phyloP scores from a whole-genome alignment of 2,113 vertebrate genomes.

The Phaetusa simplex region DNA sequence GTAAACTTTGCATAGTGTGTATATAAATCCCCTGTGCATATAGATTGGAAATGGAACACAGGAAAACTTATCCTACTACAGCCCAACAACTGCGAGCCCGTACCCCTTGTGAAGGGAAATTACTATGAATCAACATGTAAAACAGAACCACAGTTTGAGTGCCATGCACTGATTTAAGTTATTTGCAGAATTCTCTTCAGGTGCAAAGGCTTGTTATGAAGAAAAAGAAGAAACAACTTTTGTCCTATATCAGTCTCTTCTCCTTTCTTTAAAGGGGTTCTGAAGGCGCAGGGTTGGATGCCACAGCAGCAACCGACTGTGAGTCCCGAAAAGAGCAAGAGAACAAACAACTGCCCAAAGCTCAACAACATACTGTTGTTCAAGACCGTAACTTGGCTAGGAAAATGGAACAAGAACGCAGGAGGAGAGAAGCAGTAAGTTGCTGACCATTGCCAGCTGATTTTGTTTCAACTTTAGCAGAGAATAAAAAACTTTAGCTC shows the following conservation, averaged over 20 bases:
- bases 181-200: neutral
- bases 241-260: neutral
- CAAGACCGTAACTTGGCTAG: constrained; percentile 82
- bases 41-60: neutral
- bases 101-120: neutral
- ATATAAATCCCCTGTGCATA: neutral
- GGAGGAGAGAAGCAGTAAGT: constrained; percentile 88
- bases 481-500: neutral
- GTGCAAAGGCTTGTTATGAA: neutral
- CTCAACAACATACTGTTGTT: constrained; percentile 37
- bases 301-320: neutral
- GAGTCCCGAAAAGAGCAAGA: neutral
- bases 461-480: neutral
- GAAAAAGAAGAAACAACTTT: neutral
- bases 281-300: neutral
- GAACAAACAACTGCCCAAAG: constrained; percentile 6
- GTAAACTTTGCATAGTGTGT: neutral
- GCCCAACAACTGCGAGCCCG: rapidly evolving
- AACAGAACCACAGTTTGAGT: neutral
- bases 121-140: neutral
- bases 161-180: neutral
- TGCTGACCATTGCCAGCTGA: neutral
- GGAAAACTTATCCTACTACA: neutral
- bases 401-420: constrained; percentile 87
- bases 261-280: constrained; percentile 30